Percentiles rank a stretch among this genome's conserved stretches.
Evolutionary conservation across 2,888 invertebrate genomes (phyloP).

Genomic region (Caenorhabditis macrosperma): DNA sequence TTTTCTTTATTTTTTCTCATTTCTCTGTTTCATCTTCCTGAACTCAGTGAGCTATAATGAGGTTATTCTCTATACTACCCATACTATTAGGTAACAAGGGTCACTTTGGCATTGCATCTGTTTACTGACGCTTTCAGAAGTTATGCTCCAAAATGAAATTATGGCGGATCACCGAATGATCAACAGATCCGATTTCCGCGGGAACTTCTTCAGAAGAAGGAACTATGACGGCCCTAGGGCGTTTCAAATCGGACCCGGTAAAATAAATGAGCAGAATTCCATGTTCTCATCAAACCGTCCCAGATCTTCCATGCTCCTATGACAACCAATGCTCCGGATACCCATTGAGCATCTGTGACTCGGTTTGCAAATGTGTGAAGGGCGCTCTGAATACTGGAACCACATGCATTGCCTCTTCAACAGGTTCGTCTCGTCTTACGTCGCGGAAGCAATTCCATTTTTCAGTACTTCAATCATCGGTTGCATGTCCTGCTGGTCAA

Average conservation of each 20-base stretch:
- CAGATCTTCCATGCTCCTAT: conserved; percentile 70
- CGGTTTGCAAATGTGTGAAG: conserved; percentile 77
- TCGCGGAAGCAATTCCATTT: not conserved
- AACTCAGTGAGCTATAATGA: conserved; percentile 21
- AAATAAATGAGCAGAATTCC: too few species aligned
- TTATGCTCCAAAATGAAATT: conserved; percentile 58
- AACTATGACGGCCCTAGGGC: conserved; percentile 49
- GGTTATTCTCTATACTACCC: conserved; percentile 11
- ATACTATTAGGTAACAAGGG: not conserved
- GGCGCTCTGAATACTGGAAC: conserved; percentile 79
- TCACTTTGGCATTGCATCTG: not conserved
- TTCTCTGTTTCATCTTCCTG: not conserved
- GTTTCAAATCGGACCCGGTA: conserved; percentile 46
- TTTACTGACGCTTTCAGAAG: too few species aligned
- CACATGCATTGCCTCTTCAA: conserved; percentile 73
- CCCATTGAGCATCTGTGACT: conserved; percentile 78
- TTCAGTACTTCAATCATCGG: conserved; percentile 64
- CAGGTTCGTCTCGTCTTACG: conserved; percentile 42
- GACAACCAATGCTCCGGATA: conserved; percentile 79
- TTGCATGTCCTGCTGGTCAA: conserved; percentile 76
- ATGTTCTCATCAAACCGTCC: not conserved
- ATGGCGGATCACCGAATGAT: conserved; percentile 58
- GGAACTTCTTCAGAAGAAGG: conserved; percentile 51
- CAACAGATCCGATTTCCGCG: conserved; percentile 36
- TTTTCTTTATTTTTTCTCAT: not conserved